Base-by-base conservation (phyloP, 2,113 vertebrate species). In the Neoarius graeffei region DNA sequence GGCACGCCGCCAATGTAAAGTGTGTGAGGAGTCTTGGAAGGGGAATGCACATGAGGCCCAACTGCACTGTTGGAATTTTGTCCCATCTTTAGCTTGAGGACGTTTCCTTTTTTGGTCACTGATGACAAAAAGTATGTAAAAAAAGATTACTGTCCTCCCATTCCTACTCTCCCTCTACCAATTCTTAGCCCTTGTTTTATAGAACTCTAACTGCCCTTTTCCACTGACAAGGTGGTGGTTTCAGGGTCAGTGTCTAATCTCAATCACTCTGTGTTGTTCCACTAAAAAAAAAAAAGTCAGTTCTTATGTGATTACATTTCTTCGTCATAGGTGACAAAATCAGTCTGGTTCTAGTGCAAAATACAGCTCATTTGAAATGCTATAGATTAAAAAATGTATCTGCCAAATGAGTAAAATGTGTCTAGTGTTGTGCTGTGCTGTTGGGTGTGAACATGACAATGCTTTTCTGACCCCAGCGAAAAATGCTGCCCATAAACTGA, bases 1-100 rank as follows among this genome's bases (percentile, higher is more conserved):
- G 96, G 95, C 85, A 95, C 64, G 59, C 95, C 96, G 74, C 97
- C 97, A 0, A 97, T 91, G 91, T 96, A 94, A 15, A 98, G 93
- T 0, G 92, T 92, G 42, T 93, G 92, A 25, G 8, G 89, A 27
- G 84, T 79, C 50, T 0, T 86, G 27, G 88, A 88, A 2, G 64
- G 20, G 3, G 60, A 62, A 57, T 92, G 86, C 2, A 62, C 59
- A 6, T 64, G 82, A 30, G 62, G 86, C 20, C 89, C 89, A 0
- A 81, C 85, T 35, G 92, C 93, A 69, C 91, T 91, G 88, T 94
- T 94, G 1, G 84, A 94, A 11, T 88, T 84, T 7, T 92, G 73
- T 66, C 94, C 96, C 91, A 97, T 93, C 25, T 91, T 86, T 35
- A 98, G 91, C 86, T 93, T 86, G 48, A 98, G 54, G 4, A 25